These are phyloP conservation scores for Eupelmus urozonus DNA, from an alignment of 2,888 invertebrate genomes.

Conservation along the genomic window DNA sequence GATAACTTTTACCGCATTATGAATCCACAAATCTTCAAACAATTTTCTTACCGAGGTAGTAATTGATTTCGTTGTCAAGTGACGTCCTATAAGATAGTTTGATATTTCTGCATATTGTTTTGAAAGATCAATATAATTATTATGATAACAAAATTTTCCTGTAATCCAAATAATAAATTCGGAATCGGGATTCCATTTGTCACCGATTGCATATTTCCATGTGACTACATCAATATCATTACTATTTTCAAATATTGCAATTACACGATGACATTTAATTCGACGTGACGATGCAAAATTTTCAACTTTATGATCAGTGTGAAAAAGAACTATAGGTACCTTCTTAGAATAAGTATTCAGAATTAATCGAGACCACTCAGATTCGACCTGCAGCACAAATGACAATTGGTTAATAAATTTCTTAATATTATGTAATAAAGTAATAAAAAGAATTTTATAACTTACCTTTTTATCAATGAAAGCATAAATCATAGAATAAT, in stretches of 20 bases:
- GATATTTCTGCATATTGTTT: not conserved
- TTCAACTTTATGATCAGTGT: not conserved
- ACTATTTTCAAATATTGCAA: constrained; percentile 1
- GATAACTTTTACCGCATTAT: constrained; percentile 12
- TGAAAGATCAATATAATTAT: not conserved
- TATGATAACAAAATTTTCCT: not conserved
- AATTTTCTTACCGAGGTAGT: not conserved
- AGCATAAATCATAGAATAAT: constrained; percentile 7
- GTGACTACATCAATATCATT: constrained; percentile 18
- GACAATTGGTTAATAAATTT: not conserved
- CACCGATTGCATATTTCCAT: constrained; percentile 6
- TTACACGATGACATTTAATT: constrained; percentile 4
- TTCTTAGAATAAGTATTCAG: constrained; percentile 5
- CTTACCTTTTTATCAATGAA: constrained; percentile 29
- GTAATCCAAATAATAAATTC: constrained; percentile 37
- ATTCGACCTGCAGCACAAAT: constrained; percentile 1
- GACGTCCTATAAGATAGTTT: not conserved
- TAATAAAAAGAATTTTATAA: not conserved
- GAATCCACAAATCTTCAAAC: constrained; percentile 19
- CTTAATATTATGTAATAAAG: not conserved
- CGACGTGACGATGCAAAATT: constrained; percentile 18
- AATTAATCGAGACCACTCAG: constrained; percentile 29
- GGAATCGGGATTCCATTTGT: constrained; percentile 36
- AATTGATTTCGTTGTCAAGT: not conserved
- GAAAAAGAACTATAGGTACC: constrained; percentile 14